These are phyloP conservation scores for Carcinoscorpius rotundicauda DNA, from an alignment of 1,140 invertebrate genomes.

Conservation along the genomic window DNA sequence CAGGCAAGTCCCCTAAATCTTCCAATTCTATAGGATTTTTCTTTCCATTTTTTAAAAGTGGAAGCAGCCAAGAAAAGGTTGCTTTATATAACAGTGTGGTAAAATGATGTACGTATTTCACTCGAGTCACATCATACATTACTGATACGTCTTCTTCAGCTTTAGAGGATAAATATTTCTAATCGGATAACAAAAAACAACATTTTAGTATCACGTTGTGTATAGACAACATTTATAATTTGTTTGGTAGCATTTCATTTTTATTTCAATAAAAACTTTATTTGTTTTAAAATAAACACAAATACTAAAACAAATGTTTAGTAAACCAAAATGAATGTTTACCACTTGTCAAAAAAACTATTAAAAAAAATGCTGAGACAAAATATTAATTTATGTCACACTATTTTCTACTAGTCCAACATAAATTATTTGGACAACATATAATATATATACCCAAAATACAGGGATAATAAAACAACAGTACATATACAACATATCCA, in stretches of 20 bases:
- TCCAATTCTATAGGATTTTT: conserved; percentile 48
- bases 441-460: no score
- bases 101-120: conserved; percentile 40
- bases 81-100: conserved; percentile 54
- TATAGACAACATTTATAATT: neutral
- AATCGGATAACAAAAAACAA: conserved; percentile 1
- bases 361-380: no score
- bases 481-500: no score
- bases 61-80: conserved; percentile 62
- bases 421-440: no score
- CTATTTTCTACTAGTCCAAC: no score
- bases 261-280: no score
- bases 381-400: no score
- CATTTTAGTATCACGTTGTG: neutral
- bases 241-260: neutral
- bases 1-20: conserved; percentile 54
- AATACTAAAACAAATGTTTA: no score
- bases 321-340: no score
- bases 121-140: conserved; percentile 11
- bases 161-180: conserved; percentile 17
- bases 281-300: no score
- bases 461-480: no score
- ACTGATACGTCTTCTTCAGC: conserved; percentile 11
- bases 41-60: conserved; percentile 51
- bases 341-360: no score